phyloP scores from a whole-genome alignment of 2,888 invertebrate species.

The Cryptocheilus praepositus region DNA sequence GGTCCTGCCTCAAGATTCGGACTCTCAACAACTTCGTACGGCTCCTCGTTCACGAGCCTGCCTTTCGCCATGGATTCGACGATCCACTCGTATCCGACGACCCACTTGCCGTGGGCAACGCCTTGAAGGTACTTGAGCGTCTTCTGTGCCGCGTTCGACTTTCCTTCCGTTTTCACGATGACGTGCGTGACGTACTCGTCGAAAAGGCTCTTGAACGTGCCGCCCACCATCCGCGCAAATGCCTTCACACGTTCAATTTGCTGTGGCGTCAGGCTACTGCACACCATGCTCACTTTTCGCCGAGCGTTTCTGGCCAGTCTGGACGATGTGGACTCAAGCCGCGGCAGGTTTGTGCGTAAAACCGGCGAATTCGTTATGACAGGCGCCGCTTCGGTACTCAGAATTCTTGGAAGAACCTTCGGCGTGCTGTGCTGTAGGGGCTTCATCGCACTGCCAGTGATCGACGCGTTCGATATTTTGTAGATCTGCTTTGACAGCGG shows the following conservation, averaged over 20 bases:
- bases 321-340: not conserved
- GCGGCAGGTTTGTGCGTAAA: too few relatives aligned
- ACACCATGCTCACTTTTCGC: conserved; percentile 44
- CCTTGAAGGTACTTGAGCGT: conserved; percentile 67
- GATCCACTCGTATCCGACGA: conserved; percentile 62
- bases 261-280: conserved; percentile 49
- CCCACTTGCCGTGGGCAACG: conserved; percentile 62
- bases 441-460: not conserved
- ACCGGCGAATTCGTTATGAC: too few relatives aligned
- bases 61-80: conserved; percentile 47
- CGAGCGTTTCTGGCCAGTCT: not conserved
- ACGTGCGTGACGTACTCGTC: conserved; percentile 59
- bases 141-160: conserved; percentile 44
- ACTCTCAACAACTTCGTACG: conserved; percentile 62
- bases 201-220: conserved; percentile 50
- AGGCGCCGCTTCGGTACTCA: too few relatives aligned
- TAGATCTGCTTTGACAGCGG: not conserved
- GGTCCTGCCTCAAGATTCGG: conserved; percentile 54
- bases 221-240: conserved; percentile 47
- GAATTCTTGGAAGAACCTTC: not conserved
- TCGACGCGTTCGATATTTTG: conserved; percentile 10
- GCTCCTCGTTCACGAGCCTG: conserved; percentile 54
- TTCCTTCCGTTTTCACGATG: conserved; percentile 51
- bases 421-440: conserved; percentile 1
- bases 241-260: conserved; percentile 49